Percentiles rank a stretch among this genome's conserved stretches.
These are phyloP conservation scores for Drosophila busckii DNA, from an alignment of 1,140 invertebrate genomes.

Conservation along the genomic window DNA sequence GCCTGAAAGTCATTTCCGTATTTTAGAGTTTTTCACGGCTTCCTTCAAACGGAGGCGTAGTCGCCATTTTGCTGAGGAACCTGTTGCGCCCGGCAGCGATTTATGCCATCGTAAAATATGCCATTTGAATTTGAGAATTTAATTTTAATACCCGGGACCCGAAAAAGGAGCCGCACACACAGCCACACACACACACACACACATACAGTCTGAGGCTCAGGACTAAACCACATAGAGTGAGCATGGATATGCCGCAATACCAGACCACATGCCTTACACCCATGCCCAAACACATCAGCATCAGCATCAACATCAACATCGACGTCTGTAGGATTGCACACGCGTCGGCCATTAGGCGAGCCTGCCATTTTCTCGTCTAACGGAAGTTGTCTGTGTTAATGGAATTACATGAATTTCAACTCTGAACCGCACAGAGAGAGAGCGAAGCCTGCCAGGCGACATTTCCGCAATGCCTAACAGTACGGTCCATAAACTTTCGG, in stretches of 20 bases:
- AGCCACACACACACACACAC: neutral
- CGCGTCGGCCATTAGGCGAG: conserved; percentile 53
- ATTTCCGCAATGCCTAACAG: conserved; percentile 41
- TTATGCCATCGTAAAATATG: conserved; percentile 55
- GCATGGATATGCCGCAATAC: neutral
- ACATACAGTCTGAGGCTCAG: neutral
- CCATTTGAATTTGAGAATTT: conserved; percentile 54
- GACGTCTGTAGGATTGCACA: conserved; percentile 11
- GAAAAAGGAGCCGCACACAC: conserved; percentile 3
- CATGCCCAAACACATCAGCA: neutral
- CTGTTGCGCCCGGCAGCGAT: conserved; percentile 51
- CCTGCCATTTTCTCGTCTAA: conserved; percentile 55
- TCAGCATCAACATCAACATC: conserved; percentile 11
- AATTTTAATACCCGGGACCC: conserved; percentile 38
- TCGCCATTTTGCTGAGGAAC: conserved; percentile 17
- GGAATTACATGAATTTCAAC: conserved; percentile 72
- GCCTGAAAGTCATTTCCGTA: conserved; percentile 61
- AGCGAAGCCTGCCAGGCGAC: conserved; percentile 40
- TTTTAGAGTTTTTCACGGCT: conserved; percentile 47
- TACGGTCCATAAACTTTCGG: conserved; percentile 47
- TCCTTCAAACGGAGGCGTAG: conserved; percentile 10
- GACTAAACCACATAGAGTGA: too few species aligned
- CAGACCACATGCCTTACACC: neutral
- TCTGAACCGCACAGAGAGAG: conserved; percentile 54
- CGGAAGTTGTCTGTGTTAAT: conserved; percentile 71